phyloP scores from a whole-genome alignment of 1,140 invertebrate genomes.

The Aphelenchoides avenae region DNA sequence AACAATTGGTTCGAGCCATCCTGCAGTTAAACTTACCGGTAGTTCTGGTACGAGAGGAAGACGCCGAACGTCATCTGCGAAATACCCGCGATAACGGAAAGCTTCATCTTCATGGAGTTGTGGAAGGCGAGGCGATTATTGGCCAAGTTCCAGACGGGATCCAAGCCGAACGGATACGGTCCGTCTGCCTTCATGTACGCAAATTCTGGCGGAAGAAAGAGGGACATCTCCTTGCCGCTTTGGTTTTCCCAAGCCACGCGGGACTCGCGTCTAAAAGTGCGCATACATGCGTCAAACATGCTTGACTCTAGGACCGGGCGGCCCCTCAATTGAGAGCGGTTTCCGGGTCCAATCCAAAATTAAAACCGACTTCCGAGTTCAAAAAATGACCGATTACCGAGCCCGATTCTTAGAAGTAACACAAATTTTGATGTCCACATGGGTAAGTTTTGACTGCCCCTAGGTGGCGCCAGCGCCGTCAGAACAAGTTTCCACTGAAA shows the following conservation, averaged over 20 bases:
- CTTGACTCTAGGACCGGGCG: too few species aligned
- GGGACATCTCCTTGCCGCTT: conserved; percentile 42
- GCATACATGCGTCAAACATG: too few species aligned
- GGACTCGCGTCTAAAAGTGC: too few species aligned
- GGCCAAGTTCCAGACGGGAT: conserved; percentile 59
- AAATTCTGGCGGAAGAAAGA: conserved; percentile 42
- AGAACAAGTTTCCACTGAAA: too few species aligned
- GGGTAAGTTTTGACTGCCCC: too few species aligned
- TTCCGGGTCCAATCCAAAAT: too few species aligned
- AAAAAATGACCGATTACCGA: too few species aligned
- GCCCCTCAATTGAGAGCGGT: not conserved
- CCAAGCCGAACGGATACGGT: conserved; percentile 57
- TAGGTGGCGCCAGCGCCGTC: too few species aligned
- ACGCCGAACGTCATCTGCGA: conserved; percentile 96
- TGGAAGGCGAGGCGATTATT: conserved; percentile 65
- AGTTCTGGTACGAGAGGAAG: conserved; percentile 80
- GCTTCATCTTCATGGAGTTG: conserved; percentile 81
- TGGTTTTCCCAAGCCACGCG: conserved; percentile 38
- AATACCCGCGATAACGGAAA: conserved; percentile 92
- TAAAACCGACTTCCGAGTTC: too few species aligned
- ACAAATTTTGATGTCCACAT: too few species aligned
- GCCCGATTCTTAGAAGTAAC: too few species aligned
- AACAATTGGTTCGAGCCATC: conserved; percentile 8
- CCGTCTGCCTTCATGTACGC: conserved; percentile 40
- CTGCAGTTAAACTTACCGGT: conserved; percentile 68